Evolutionary conservation across 2,797 vertebrate species (phyloP), one percentile per base, ranked within the genome.

Genomic region (Amniataba percoides): DNA sequence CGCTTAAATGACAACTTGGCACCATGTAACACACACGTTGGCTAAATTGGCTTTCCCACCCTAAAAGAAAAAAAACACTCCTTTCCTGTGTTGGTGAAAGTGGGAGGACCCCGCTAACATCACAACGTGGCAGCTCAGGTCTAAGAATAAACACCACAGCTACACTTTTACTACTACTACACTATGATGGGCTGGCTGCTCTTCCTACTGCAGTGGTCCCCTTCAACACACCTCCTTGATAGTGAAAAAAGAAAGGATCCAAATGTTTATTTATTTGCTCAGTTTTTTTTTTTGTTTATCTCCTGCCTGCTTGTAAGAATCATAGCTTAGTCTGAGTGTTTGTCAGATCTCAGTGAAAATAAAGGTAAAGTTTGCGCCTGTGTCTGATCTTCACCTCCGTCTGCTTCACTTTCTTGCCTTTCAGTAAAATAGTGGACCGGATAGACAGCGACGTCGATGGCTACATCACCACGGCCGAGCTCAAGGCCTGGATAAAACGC

Each of bases 401-500:
- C 15, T 58, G 23, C 36, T 42, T 34, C 71, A 34, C 62, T 5
- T n/a, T 42, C 4, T 46, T 84, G 9, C 64, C 83, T 76, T 83
- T 12, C 91, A 99, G 98, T 87, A 99, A 98, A 93, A 99, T 99
- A 51, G 97, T 97, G 34, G 95, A 97, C 55, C 95, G 97, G 75
- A 99, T 99, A 69, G 98, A 99, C 85, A 77, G 88, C 27, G 83
- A 99, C 61, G 88, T 85, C 7, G 95, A 99, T 5, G 96, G 97
- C 80, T 95, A 94, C 81, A 95, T 99, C 84, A 97, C 95, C 65
- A 95, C 96, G 0, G 95, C 95, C 16, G 98, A 99, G 72, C 93
- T 99, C 60, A 98, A 98, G 87, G 91, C 88, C 6, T 99, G 98
- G 98, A 99, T 99, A 78, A 98, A 98, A 84, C 94, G 97, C 1